Conservation (phyloP, 2,797 vertebrate species). For the Paguma larvata region DNA sequence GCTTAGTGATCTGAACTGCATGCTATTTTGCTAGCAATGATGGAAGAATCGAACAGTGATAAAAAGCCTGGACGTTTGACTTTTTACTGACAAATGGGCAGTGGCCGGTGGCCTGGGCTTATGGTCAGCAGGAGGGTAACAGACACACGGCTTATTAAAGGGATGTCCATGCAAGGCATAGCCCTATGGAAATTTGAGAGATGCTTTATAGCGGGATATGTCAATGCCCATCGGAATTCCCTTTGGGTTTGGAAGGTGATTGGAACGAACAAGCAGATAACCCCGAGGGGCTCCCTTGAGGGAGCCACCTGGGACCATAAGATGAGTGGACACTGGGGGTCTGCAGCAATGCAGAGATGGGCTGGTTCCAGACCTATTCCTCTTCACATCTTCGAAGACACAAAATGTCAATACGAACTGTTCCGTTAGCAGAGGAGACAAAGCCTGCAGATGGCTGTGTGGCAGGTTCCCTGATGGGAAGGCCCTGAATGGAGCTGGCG, state of each 20-base stretch:
- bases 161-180: neutral
- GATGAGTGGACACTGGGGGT: neutral
- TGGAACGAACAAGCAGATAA: neutral
- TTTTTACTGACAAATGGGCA: neutral
- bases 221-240: neutral
- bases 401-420: neutral
- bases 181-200: neutral
- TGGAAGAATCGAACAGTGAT: neutral
- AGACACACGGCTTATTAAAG: neutral
- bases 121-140: neutral
- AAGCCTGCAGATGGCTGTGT: neutral
- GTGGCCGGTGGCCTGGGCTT: neutral
- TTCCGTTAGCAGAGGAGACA: neutral
- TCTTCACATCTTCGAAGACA: neutral
- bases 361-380: neutral
- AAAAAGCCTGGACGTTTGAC: neutral
- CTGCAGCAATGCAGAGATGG: neutral
- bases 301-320: neutral
- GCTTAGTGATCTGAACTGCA: neutral
- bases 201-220: neutral
- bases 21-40: neutral
- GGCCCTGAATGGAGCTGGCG: neutral
- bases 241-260: neutral
- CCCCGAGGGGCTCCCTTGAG: neutral
- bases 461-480: neutral